These are phyloP conservation scores for Rhinoderma darwinii DNA, from an alignment of 2,113 vertebrate genomes.

Conservation along the genomic window DNA sequence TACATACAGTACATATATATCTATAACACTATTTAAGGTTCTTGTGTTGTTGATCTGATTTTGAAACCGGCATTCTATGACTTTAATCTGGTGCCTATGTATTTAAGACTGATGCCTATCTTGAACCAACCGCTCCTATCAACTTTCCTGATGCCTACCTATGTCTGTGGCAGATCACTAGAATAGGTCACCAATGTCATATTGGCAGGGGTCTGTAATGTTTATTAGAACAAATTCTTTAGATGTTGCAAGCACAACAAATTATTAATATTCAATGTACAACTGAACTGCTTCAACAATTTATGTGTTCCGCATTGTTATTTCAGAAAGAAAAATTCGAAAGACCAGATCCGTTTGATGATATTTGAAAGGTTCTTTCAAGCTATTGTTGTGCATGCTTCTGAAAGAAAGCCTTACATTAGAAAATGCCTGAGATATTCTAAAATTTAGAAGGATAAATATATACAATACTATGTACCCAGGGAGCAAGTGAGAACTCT, in stretches of 20 bases:
- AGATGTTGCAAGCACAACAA: neutral
- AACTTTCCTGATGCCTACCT: no score
- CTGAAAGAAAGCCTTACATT: slow-evolving; percentile 18
- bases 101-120: no score
- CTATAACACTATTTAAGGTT: no score
- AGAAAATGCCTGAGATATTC: slow-evolving; percentile 30
- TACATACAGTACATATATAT: no score
- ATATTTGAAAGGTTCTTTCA: slow-evolving; percentile 51
- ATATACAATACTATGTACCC: slow-evolving; percentile 1
- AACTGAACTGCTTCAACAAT: neutral
- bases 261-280: slow-evolving; percentile 33
- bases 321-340: slow-evolving; percentile 25
- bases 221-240: neutral
- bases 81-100: no score
- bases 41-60: no score
- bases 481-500: slow-evolving; percentile 2
- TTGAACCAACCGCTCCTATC: no score
- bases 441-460: slow-evolving; percentile 42
- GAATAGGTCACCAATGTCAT: neutral
- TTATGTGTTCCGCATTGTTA: slow-evolving; percentile 30
- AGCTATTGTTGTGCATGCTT: slow-evolving; percentile 34
- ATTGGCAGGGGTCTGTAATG: no score
- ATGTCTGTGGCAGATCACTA: no score
- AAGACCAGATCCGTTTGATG: slow-evolving; percentile 49
- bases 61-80: no score